These are phyloP conservation scores for Sialis fuliginosa DNA, from an alignment of 2,888 invertebrate genomes.

Conservation along the genomic window DNA sequence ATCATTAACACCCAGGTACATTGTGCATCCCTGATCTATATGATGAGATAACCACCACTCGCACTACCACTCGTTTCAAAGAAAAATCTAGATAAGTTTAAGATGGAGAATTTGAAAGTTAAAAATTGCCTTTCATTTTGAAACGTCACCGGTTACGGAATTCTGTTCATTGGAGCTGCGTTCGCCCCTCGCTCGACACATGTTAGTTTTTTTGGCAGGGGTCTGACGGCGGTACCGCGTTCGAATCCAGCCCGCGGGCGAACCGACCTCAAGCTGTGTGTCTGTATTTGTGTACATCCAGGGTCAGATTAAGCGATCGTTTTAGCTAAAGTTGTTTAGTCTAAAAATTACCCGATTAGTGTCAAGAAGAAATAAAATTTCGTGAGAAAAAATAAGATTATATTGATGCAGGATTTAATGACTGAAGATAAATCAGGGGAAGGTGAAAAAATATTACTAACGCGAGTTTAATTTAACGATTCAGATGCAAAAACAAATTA, in stretches of 20 bases:
- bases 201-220: slow-evolving; percentile 19
- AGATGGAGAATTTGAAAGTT: slow-evolving; percentile 13
- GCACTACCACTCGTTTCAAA: not conserved
- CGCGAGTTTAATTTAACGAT: too few relatives aligned
- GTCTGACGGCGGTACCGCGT: slow-evolving; percentile 9
- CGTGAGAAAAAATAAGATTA: too few relatives aligned
- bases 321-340: too few relatives aligned
- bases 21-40: not conserved
- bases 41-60: not conserved
- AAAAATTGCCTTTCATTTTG: slow-evolving; percentile 14
- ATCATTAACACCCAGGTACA: too few relatives aligned
- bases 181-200: slow-evolving; percentile 13
- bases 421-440: too few relatives aligned
- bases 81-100: not conserved
- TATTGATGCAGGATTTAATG: too few relatives aligned
- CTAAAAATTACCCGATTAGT: too few relatives aligned
- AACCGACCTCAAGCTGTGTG: not conserved
- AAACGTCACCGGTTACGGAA: slow-evolving; percentile 1
- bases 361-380: too few relatives aligned
- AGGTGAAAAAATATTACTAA: too few relatives aligned
- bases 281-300: too few relatives aligned
- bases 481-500: too few relatives aligned
- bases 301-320: too few relatives aligned
- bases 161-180: slow-evolving; percentile 2
- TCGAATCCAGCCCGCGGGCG: slow-evolving; percentile 1